Evolutionary conservation across 2,888 invertebrate genomes (phyloP).

Genomic region (Tenthredo distinguenda): DNA sequence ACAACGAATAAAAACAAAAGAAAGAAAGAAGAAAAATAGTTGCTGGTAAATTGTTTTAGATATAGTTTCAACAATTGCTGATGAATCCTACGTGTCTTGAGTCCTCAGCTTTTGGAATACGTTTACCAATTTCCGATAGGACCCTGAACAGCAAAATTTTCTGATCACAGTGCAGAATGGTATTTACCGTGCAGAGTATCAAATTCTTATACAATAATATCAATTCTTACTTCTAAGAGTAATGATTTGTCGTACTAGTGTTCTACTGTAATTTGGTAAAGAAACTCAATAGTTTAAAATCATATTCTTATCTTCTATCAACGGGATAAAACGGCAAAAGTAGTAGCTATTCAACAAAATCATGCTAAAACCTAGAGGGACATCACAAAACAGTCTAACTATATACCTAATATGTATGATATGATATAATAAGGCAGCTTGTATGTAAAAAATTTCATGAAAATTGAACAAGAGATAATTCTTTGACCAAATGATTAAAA

Average conservation of each 20-base stretch:
- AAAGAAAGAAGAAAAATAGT: not conserved
- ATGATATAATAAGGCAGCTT: slow-evolving; percentile 5
- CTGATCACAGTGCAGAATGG: slow-evolving; percentile 48
- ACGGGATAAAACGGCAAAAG: slow-evolving; percentile 12
- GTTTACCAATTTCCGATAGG: slow-evolving; percentile 50
- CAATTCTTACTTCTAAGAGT: not conserved
- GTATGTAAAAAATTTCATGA: slow-evolving; percentile 1
- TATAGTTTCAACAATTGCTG: slow-evolving; percentile 21
- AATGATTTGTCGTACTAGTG: slow-evolving; percentile 9
- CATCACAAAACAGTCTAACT: slow-evolving; percentile 51
- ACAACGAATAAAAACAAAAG: not conserved
- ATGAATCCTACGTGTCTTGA: slow-evolving; percentile 48
- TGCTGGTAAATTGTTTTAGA: slow-evolving; percentile 2
- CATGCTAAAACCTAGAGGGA: slow-evolving; percentile 44
- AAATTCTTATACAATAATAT: slow-evolving; percentile 9
- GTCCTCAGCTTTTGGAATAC: slow-evolving; percentile 50
- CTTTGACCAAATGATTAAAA: not conserved
- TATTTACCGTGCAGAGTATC: slow-evolving; percentile 19
- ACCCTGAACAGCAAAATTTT: slow-evolving; percentile 47
- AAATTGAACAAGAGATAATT: not conserved
- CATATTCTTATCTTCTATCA: not conserved
- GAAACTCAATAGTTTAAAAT: not conserved
- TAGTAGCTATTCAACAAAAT: not conserved
- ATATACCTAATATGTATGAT: slow-evolving; percentile 29
- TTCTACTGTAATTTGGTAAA: slow-evolving; percentile 14